Evolutionary conservation across 2,797 vertebrate genomes (phyloP).

Genomic region (Carduelis carduelis): DNA sequence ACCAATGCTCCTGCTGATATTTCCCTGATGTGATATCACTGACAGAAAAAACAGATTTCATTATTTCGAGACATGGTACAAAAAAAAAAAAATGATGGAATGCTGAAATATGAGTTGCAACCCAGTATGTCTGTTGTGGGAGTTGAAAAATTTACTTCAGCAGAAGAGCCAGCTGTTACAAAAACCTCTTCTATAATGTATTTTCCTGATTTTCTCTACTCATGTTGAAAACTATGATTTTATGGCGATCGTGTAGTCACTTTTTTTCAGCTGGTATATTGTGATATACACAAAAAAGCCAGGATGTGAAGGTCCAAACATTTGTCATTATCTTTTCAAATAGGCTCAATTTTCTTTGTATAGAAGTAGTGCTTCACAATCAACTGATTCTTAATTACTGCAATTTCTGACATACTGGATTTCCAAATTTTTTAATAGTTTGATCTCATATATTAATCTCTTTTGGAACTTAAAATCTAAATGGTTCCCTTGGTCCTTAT

Average conservation of each 20-base stretch:
- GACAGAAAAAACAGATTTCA: not conserved
- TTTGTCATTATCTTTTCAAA: not conserved
- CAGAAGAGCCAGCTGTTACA: slow-evolving; percentile 31
- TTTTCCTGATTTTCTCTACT: not conserved
- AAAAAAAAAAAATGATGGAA: not conserved
- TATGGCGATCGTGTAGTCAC: not conserved
- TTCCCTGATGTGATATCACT: not conserved
- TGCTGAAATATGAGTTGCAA: slow-evolving; percentile 28
- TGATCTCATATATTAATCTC: not conserved
- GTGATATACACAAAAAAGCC: not conserved
- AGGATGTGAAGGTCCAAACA: not conserved
- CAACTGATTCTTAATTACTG: not conserved
- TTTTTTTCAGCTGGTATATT: not conserved
- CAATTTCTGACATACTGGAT: not conserved
- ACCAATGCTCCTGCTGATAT: not conserved
- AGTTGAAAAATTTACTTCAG: slow-evolving; percentile 48
- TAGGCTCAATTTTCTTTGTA: not conserved
- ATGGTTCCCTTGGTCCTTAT: not conserved
- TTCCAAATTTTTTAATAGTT: not conserved
- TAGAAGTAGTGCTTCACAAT: not conserved
- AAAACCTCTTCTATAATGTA: slow-evolving; percentile 1
- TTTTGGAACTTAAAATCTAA: not conserved
- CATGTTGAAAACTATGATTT: not conserved
- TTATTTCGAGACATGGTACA: not conserved
- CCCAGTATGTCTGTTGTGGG: slow-evolving; percentile 25